Evolutionary conservation across 2,888 invertebrate genomes (phyloP), one percentile per base, ranked within the genome.

Genomic region (Druceiella hillmani): DNA sequence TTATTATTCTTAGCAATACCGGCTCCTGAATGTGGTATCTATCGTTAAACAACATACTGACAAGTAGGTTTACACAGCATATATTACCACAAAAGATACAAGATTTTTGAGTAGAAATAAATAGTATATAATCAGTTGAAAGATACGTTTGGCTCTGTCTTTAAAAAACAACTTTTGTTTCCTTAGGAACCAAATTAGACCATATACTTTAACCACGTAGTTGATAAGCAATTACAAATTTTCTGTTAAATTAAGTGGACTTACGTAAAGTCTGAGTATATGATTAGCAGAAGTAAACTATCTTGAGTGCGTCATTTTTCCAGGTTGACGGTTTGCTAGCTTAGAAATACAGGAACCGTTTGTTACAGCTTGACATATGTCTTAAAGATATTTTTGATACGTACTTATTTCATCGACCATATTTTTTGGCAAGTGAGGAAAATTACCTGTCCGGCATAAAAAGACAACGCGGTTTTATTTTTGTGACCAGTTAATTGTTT

Each of bases 251-350:
- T 9, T 3, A 11, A 13, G 11, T 7, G 33, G 16, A 12, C 12
- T 27, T 10, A 6, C 27, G 12, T 6, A n/a, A 6, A 10, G 5
- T n/a, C 10, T 27, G 27, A 20, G 11, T 17, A 49, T 45, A 4
- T 46, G 37, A 26, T 49, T 50, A 3, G 47, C 49, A 9, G 28
- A 29, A 3, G 49, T 50, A 6, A 50, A 40, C 49, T 48, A 50
- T 30, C 48, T 33, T 2, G 49, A 38, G 37, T 49, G 48, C 2
- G 39, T 27, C 24, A 48, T 40, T 41, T 46, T 46, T 6, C 49
- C 49, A n/a, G 47, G 50, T 13, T 38, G 14, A 2, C 30, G 34
- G 11, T 37, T 44, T 6, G 43, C 38, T 33, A 49, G 29, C 3
- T 43, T 36, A 9, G 24, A 17, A 11, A 31, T 6, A 43, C 37